These are phyloP conservation scores for Emys orbicularis DNA, from an alignment of 2,797 vertebrate species.

Conservation along the genomic window DNA sequence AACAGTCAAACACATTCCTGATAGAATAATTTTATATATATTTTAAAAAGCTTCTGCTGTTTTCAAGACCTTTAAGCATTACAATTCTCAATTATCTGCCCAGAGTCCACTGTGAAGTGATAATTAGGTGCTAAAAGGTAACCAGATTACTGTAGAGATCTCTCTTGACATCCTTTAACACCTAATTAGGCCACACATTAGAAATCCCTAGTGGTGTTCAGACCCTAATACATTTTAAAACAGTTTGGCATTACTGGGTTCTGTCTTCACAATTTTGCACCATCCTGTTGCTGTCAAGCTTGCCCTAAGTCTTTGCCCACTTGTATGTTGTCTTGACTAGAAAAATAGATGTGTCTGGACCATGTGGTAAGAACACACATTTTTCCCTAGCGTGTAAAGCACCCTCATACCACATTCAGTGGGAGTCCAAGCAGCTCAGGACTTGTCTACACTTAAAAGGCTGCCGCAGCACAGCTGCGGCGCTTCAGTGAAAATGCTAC, in stretches of 20 bases:
- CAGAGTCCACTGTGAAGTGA: not conserved
- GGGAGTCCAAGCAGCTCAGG: not conserved
- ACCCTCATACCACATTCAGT: not conserved
- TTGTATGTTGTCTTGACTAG: not conserved
- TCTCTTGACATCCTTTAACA: constrained; percentile 4
- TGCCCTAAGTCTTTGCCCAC: not conserved
- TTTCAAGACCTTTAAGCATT: not conserved
- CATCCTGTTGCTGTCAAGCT: not conserved
- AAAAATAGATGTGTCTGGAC: not conserved
- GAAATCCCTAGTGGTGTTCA: not conserved
- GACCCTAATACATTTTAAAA: not conserved
- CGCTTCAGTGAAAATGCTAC: not conserved
- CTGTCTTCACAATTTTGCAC: not conserved
- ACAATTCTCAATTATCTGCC: constrained; percentile 5
- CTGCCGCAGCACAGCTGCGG: not conserved
- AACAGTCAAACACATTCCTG: not conserved
- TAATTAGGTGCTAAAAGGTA: constrained; percentile 48
- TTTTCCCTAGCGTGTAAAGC: not conserved
- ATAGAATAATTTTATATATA: not conserved
- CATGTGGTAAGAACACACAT: not conserved
- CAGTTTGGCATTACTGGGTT: constrained; percentile 1
- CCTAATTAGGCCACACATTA: constrained; percentile 5
- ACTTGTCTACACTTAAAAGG: not conserved
- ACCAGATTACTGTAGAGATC: constrained; percentile 1
- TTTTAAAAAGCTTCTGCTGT: constrained; percentile 12